Evolutionary conservation across 2,888 invertebrate genomes (phyloP), one percentile per base, ranked within the genome.

Genomic region (Muscina levida): DNA sequence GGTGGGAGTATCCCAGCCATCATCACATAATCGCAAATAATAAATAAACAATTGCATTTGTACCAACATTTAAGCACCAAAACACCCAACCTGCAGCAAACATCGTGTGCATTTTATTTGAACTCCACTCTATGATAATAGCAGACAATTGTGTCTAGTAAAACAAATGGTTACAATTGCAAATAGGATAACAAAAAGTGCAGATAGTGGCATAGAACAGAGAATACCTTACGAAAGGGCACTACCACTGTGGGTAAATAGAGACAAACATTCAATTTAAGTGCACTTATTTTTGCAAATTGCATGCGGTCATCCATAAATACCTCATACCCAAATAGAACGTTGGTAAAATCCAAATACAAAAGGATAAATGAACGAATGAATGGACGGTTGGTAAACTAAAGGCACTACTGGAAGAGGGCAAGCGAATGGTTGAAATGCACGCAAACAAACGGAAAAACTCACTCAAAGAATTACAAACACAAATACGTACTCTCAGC

Each of bases 271-370:
- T 80, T 74, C 77, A 77, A 77, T 80, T 77, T 74, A 80, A 73
- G 80, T 80, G 77, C 77, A 77, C 59, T 80, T 80, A 77, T 77
- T 80, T 80, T 77, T 77, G 80, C 77, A 80, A 80, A 80, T 80
- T 80, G 80, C 77, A 80, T 80, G 80, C 80, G 80, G 80, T 80
- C 77, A 80, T 80, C 77, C 80, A 80, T 80, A 80, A 80, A 80
- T 80, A 80, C 77, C 73, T 77, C 73, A 77, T 15, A 67, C 80
- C 66, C 73, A 73, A 77, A 73, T 22, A 24, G 67, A 8, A 31
- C 8, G 31, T 5, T 31, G 31, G 31, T 31, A 31, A 8, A 31
- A 31, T 31, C 31, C 51, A 22, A 15, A 22, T 17, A 51, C 19
- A 51, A 51, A 51, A 51, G 51, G 17, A 19, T 6, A 67, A 70